These are phyloP conservation scores for Tenodera sinensis DNA, from an alignment of 2,888 invertebrate species.

Conservation along the genomic window DNA sequence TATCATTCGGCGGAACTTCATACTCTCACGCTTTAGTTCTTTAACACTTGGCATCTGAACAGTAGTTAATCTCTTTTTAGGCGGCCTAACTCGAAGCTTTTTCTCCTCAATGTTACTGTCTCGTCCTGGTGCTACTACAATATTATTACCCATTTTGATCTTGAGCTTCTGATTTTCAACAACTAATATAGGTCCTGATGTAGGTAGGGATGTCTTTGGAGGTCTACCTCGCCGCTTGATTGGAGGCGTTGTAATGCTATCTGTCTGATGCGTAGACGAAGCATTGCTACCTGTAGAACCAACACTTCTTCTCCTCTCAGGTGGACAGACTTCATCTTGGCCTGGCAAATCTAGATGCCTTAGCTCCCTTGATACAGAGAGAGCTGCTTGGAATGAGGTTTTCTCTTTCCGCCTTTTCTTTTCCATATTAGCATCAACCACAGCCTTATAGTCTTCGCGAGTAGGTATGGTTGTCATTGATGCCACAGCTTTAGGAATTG, in stretches of 20 bases:
- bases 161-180: conserved; percentile 64
- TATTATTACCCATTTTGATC: conserved; percentile 67
- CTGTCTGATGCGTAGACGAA: conserved; percentile 34
- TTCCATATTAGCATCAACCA: conserved; percentile 60
- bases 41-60: conserved; percentile 67
- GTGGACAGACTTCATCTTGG: conserved; percentile 46
- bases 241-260: not conserved
- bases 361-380: conserved; percentile 54
- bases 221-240: conserved; percentile 26
- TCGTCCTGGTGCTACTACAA: conserved; percentile 34
- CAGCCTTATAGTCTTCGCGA: conserved; percentile 74
- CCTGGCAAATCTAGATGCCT: conserved; percentile 59
- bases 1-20: conserved; percentile 80
- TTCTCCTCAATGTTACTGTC: conserved; percentile 45
- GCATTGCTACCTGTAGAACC: conserved; percentile 46
- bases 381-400: conserved; percentile 51
- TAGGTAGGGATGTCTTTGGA: conserved; percentile 34
- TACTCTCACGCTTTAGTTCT: conserved; percentile 77
- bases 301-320: conserved; percentile 51
- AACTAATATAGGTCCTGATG: conserved; percentile 38
- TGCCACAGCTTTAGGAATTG: conserved; percentile 84
- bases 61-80: conserved; percentile 67
- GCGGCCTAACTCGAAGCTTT: conserved; percentile 57
- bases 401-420: conserved; percentile 63
- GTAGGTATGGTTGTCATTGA: conserved; percentile 86